These are phyloP conservation scores for Trididemnum clinides DNA, from an alignment of 23 tunicate species.

Conservation along the genomic window DNA sequence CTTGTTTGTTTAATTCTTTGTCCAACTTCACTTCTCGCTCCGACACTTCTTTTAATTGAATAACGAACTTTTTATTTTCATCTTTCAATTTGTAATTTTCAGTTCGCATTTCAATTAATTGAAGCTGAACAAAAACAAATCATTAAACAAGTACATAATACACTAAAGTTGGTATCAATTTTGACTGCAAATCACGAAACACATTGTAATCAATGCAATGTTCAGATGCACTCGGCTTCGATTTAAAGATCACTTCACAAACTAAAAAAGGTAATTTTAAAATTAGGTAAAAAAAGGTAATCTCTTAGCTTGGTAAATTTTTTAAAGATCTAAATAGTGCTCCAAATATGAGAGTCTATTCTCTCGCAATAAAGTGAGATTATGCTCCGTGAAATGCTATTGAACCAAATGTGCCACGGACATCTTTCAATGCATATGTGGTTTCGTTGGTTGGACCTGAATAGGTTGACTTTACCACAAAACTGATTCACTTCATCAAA, in stretches of 20 bases:
- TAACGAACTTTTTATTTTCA: conserved; percentile 65
- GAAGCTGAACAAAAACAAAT: conserved; percentile 36
- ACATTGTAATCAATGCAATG: too few species aligned
- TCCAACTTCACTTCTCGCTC: conserved; percentile 66
- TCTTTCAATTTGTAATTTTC: conserved; percentile 88
- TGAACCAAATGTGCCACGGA: too few species aligned
- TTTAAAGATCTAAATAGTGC: too few species aligned
- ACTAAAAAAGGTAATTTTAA: not conserved
- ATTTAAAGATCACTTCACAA: too few species aligned
- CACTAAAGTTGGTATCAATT: not conserved
- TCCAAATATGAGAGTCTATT: too few species aligned
- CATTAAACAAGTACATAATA: not conserved
- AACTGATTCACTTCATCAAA: too few species aligned
- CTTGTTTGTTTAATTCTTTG: conserved; percentile 69
- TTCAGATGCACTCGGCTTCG: too few species aligned
- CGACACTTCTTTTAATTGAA: conserved; percentile 33
- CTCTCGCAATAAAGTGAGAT: too few species aligned
- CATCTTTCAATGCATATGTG: too few species aligned
- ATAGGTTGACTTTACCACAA: too few species aligned
- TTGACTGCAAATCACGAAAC: not conserved
- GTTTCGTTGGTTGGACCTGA: too few species aligned
- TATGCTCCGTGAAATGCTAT: too few species aligned
- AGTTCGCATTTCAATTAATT: conserved; percentile 83
- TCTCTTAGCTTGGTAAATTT: not conserved
- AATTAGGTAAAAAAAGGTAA: not conserved